Evolutionary conservation across 1,140 invertebrate genomes (phyloP).

Genomic region (Orussus abietinus): DNA sequence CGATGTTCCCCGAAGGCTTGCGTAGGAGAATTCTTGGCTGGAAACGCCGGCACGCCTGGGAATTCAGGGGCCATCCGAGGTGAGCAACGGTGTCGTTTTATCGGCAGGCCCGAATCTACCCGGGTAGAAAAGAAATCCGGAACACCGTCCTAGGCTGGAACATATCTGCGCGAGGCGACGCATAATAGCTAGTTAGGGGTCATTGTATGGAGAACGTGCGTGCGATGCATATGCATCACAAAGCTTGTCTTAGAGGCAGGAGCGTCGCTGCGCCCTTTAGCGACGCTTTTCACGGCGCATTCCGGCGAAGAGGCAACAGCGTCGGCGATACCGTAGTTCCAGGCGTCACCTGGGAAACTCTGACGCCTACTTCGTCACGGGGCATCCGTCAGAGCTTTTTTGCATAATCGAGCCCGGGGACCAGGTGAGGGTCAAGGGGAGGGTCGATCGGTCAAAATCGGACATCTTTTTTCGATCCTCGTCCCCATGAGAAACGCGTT

Average conservation of each 20-base stretch:
- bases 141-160: neutral
- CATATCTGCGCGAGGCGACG: slow-evolving; percentile 17
- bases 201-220: slow-evolving; percentile 39
- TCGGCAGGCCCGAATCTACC: no score
- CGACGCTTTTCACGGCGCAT: slow-evolving; percentile 22
- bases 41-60: no score
- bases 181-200: slow-evolving; percentile 47
- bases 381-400: slow-evolving; percentile 15
- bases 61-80: no score
- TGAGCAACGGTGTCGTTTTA: no score
- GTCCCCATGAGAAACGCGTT: no score
- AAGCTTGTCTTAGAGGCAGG: slow-evolving; percentile 29
- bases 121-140: no score
- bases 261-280: slow-evolving; percentile 23
- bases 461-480: no score
- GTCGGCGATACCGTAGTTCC: no score
- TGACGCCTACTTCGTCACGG: slow-evolving; percentile 25
- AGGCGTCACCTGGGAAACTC: slow-evolving; percentile 19
- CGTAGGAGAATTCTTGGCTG: no score
- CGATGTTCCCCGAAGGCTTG: no score
- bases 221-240: slow-evolving; percentile 41
- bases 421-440: neutral
- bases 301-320: no score
- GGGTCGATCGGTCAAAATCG: no score
- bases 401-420: neutral